phyloP scores from a whole-genome alignment of 2,797 vertebrate genomes.

The Hylomyscus alleni region DNA sequence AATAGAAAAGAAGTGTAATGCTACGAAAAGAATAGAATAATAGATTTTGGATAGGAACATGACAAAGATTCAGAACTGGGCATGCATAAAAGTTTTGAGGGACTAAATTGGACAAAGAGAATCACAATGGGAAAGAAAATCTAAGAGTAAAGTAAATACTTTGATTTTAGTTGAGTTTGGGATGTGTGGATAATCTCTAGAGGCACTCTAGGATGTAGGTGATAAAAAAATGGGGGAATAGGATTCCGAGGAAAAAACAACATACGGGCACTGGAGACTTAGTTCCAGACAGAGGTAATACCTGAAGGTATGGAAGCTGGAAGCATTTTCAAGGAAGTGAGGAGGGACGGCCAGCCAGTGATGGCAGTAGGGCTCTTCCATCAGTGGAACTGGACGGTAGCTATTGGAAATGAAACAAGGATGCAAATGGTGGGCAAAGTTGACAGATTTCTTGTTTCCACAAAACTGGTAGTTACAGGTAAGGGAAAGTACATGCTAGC shows the following conservation, averaged over 20 bases:
- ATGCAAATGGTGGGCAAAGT: neutral
- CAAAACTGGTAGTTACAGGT: slow-evolving; percentile 40
- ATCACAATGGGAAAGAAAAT: neutral
- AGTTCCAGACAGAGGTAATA: neutral
- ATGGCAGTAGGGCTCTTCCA: neutral
- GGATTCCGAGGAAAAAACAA: neutral
- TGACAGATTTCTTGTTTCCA: neutral
- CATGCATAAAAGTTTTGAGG: neutral
- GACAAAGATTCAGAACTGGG: neutral
- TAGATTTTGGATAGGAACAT: neutral
- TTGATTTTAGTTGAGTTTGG: slow-evolving; percentile 45
- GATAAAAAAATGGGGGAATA: neutral
- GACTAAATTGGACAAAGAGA: neutral
- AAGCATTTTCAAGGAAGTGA: neutral
- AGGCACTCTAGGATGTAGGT: neutral
- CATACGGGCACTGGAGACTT: neutral
- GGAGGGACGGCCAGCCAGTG: neutral
- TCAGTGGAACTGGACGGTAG: neutral
- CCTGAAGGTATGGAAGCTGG: neutral
- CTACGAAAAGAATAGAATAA: neutral
- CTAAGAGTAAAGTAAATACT: neutral
- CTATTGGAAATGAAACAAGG: slow-evolving; percentile 20
- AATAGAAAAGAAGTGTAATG: slow-evolving; percentile 47
- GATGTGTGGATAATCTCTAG: neutral
- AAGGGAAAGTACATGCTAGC: neutral